These are phyloP conservation scores for Hydrolagus colliei DNA, from an alignment of 2,797 vertebrate species.

Conservation along the genomic window DNA sequence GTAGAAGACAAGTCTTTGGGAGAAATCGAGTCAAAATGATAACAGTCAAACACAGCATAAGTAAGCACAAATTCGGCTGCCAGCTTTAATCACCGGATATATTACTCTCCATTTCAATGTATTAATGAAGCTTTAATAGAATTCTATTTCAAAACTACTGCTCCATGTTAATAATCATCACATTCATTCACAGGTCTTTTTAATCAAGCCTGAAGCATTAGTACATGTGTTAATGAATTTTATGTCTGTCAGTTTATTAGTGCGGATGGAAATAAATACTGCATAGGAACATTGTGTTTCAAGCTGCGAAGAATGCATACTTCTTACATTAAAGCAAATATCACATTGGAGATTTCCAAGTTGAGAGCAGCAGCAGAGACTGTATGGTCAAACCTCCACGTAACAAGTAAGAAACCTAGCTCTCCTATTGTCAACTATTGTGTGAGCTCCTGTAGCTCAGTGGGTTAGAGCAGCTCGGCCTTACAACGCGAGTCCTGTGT, in stretches of 20 bases:
- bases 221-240: neutral
- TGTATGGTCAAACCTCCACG: neutral
- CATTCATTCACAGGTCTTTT: neutral
- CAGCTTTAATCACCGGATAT: constrained; percentile 28
- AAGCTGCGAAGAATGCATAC: neutral
- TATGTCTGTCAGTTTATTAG: too few species aligned
- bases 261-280: neutral
- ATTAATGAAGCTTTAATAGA: constrained; percentile 29
- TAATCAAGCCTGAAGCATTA: neutral
- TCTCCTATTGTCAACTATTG: too few species aligned
- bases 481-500: too few species aligned
- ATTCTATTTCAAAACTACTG: neutral
- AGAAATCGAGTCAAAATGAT: neutral
- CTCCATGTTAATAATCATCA: constrained; percentile 28
- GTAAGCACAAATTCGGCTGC: neutral
- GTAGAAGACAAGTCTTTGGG: constrained; percentile 11
- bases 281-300: neutral
- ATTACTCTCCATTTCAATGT: neutral
- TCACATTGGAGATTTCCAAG: neutral
- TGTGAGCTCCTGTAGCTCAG: too few species aligned
- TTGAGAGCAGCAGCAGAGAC: neutral
- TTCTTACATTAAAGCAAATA: neutral
- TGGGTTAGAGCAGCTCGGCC: too few species aligned
- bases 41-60: rapidly evolving
- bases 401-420: neutral